Conservation (phyloP, 2,113 vertebrate genomes). For the Sinocyclocheilus anophthalmus region DNA sequence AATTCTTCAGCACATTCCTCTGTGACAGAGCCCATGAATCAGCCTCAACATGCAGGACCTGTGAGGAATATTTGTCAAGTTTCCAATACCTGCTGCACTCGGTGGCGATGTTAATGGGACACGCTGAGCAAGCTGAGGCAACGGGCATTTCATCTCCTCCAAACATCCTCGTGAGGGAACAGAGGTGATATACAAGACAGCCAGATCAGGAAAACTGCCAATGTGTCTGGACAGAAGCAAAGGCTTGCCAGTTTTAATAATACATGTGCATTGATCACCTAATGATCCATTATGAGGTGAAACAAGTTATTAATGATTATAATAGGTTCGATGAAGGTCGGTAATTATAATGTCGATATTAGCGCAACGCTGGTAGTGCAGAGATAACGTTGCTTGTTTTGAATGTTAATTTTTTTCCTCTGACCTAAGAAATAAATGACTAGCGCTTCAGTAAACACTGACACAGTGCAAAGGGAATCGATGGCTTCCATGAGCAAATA, state of each 20-base stretch:
- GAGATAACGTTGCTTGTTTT: constrained; percentile 26
- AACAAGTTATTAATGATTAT: constrained; percentile 17
- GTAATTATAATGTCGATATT: constrained; percentile 47
- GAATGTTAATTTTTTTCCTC: neutral
- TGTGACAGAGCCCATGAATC: constrained; percentile 35
- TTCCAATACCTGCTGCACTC: constrained; percentile 22
- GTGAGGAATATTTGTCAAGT: constrained; percentile 29
- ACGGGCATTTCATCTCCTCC: constrained; percentile 17
- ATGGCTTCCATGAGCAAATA: constrained; percentile 45
- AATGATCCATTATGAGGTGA: neutral
- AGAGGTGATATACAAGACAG: neutral
- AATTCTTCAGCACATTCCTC: constrained; percentile 20
- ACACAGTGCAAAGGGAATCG: constrained; percentile 37
- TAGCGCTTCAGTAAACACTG: constrained; percentile 44
- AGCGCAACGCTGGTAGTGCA: neutral
- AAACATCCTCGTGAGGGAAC: neutral
- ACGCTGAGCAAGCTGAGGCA: constrained; percentile 2
- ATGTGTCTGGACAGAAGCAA: constrained; percentile 1
- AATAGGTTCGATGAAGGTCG: neutral
- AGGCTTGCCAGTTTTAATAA: constrained; percentile 23
- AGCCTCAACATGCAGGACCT: constrained; percentile 15
- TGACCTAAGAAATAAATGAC: constrained; percentile 53
- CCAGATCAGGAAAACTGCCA: constrained; percentile 15
- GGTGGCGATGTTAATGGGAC: constrained; percentile 21
- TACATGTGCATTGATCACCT: constrained; percentile 24